Evolutionary conservation across 2,888 invertebrate genomes (phyloP), one percentile per base, ranked within the genome.

Genomic region (Nebria brevicollis): DNA sequence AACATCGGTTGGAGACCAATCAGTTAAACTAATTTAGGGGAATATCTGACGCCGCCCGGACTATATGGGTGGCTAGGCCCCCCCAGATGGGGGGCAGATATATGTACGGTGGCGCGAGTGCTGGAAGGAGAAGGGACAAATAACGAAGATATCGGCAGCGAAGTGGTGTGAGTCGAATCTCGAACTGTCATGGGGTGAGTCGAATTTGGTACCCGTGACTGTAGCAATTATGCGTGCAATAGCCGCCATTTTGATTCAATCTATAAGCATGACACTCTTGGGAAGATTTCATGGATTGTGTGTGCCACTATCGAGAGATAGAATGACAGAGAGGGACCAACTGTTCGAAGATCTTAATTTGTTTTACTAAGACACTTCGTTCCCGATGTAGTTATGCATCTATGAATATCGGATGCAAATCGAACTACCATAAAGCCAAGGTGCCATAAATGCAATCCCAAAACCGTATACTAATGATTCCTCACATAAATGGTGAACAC

Each of bases 211-310:
- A 79, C 66, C 79, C 79, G 79, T 79, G 79, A 79, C 79, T 86
- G 87, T 86, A 86, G 88, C 88, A 88, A 88, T 88, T 88, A 88
- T 87, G 88, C 88, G 88, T 87, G 86, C 87, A 86, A 87, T 86
- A 86, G 87, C 86, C 87, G 87, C 88, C 88, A 88, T 90, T 90
- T 88, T 89, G 89, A 90, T 90, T 90, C 91, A 91, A 91, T 91
- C 91, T 90, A 91, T 91, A 88, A 90, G 89, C 90, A 91, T 91
- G 92, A 91, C 91, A 91, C 91, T 90, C 91, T 86, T 84, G 91
- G 91, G 91, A 91, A 86, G 86, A 86, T 85, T 86, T 84, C 86
- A 85, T 84, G 86, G 86, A 87, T 86, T 86, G 86, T 86, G 54
- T 54, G 54, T 54, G 54, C 54, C 54, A 7, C 13, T 54, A 54